These are phyloP conservation scores for Ceratothoa steindachneri DNA, from an alignment of 2,888 invertebrate species.

Conservation along the genomic window DNA sequence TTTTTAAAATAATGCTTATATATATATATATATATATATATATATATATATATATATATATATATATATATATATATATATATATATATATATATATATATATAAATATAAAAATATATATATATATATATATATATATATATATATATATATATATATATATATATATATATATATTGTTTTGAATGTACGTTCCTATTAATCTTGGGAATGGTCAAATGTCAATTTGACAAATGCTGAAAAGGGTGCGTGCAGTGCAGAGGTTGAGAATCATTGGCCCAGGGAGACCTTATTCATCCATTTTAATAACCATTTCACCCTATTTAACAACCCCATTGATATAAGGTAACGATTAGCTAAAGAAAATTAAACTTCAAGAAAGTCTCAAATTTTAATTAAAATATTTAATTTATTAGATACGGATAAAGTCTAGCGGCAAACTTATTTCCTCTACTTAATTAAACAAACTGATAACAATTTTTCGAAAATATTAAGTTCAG, in stretches of 20 bases:
- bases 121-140: conserved; percentile 8
- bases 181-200: background rate
- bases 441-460: too few species aligned
- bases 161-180: conserved; percentile 9
- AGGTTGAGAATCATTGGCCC: too few species aligned
- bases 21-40: conserved; percentile 5
- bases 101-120: background rate
- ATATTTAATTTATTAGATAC: background rate
- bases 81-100: conserved; percentile 5
- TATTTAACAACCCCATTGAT: too few species aligned
- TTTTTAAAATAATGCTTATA: background rate
- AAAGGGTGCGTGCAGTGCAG: too few species aligned
- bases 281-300: too few species aligned
- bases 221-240: too few species aligned
- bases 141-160: conserved; percentile 15
- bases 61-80: conserved; percentile 12
- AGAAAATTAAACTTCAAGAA: too few species aligned
- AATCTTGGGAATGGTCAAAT: background rate
- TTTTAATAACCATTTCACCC: too few species aligned
- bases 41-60: conserved; percentile 12
- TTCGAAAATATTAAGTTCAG: too few species aligned
- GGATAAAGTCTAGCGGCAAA: too few species aligned
- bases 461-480: too few species aligned
- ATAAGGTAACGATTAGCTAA: too few species aligned
- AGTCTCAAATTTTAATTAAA: background rate